phyloP scores from a whole-genome alignment of 1,140 invertebrate genomes.

The Portunus trituberculatus region DNA sequence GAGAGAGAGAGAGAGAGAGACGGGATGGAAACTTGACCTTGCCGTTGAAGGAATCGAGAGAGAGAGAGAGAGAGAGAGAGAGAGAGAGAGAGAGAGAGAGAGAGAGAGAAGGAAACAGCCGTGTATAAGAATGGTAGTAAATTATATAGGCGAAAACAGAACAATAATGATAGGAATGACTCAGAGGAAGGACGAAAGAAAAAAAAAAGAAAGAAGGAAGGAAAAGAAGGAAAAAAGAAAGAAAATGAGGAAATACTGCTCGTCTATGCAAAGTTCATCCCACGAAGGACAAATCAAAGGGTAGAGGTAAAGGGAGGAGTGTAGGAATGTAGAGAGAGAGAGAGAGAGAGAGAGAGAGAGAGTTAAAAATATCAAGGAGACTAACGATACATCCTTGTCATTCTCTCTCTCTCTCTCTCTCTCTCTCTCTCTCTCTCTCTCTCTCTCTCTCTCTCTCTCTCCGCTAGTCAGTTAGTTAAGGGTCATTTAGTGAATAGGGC shows the following conservation, averaged over 20 bases:
- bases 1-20: not conserved
- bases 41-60: not conserved
- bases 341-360: constrained; percentile 31
- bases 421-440: constrained; percentile 13
- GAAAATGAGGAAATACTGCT: no score
- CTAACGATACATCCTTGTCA: not conserved
- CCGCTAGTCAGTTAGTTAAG: no score
- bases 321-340: not conserved
- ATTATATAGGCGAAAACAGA: not conserved
- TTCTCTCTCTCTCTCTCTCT: constrained; percentile 29
- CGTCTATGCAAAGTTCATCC: not conserved
- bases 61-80: not conserved
- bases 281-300: not conserved
- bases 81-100: constrained; percentile 23
- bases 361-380: not conserved
- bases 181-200: not conserved
- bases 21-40: not conserved
- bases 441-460: constrained; percentile 8
- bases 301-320: not conserved
- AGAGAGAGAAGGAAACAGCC: not conserved
- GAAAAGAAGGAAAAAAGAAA: not conserved
- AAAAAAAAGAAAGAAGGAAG: not conserved
- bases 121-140: not conserved
- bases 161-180: not conserved
- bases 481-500: no score